These are phyloP conservation scores for Tuta absoluta DNA, from an alignment of 2,888 invertebrate genomes.

Conservation along the genomic window DNA sequence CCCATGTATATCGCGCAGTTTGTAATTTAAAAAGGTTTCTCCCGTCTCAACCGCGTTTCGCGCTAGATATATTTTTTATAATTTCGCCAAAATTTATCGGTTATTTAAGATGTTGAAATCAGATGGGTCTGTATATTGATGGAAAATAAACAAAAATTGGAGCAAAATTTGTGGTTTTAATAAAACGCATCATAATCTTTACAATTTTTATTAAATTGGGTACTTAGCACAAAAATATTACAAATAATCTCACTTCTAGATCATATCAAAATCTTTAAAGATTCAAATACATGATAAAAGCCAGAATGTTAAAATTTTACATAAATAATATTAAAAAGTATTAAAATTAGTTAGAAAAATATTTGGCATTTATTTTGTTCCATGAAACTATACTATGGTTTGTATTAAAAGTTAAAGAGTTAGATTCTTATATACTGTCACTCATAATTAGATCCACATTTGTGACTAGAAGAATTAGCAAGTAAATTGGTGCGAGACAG, in stretches of 20 bases:
- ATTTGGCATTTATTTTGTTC: conserved; percentile 31
- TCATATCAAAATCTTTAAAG: conserved; percentile 36
- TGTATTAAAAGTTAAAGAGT: not conserved
- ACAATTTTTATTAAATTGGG: conserved; percentile 46
- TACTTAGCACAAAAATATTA: conserved; percentile 48
- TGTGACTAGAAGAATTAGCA: not conserved
- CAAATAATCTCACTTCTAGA: conserved; percentile 43
- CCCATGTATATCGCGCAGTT: conserved; percentile 53
- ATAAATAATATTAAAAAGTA: conserved; percentile 23
- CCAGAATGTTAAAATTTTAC: conserved; percentile 18
- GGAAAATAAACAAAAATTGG: conserved; percentile 68
- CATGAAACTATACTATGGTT: not conserved
- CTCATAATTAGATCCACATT: not conserved
- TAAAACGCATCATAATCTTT: conserved; percentile 26
- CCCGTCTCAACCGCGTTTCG: conserved; percentile 44
- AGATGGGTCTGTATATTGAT: conserved; percentile 74
- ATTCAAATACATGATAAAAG: conserved; percentile 9
- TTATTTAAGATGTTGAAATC: conserved; percentile 68
- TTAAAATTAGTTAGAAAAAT: conserved; percentile 25
- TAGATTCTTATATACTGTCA: not conserved
- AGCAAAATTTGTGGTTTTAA: conserved; percentile 47
- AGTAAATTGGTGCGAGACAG: not conserved
- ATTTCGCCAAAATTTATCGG: conserved; percentile 55
- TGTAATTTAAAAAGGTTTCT: conserved; percentile 56
- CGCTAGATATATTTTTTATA: conserved; percentile 43